Conservation (phyloP, 2,888 invertebrate genomes). For the Luffia ferchaultella region DNA sequence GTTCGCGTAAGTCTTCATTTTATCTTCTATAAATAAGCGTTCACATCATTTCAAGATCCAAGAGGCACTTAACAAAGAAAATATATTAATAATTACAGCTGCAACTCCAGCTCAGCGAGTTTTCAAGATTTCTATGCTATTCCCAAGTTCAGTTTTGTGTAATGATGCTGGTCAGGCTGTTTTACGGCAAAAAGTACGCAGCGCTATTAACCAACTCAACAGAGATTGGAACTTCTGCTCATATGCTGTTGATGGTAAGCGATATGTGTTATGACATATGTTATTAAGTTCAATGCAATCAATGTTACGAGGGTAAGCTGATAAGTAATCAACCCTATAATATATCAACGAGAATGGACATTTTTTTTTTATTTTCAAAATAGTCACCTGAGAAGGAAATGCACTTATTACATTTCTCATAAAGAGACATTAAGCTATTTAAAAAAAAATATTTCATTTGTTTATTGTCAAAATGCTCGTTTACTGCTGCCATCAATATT, state of each 20-base stretch:
- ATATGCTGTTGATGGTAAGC: slow-evolving; percentile 80
- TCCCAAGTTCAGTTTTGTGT: slow-evolving; percentile 96
- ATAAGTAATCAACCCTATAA: no score
- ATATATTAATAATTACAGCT: slow-evolving; percentile 55
- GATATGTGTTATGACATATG: neutral
- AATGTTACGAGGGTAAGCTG: no score
- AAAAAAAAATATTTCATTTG: no score
- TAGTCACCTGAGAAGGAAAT: no score
- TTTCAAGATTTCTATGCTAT: slow-evolving; percentile 91
- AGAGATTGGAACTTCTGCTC: slow-evolving; percentile 98
- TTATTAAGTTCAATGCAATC: no score
- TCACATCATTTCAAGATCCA: neutral
- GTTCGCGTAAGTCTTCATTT: slow-evolving; percentile 80
- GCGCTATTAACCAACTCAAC: slow-evolving; percentile 89
- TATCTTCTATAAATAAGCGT: slow-evolving; percentile 5
- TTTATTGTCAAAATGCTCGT: no score
- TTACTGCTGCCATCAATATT: no score
- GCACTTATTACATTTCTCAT: no score
- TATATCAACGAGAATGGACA: no score
- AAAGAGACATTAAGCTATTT: no score
- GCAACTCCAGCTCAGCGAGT: slow-evolving; percentile 93
- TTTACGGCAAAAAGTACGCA: slow-evolving; percentile 85
- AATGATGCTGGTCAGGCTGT: slow-evolving; percentile 96
- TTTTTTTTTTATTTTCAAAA: no score
- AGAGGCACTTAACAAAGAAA: neutral